Base-by-base conservation (phyloP, 2,888 invertebrate genomes). In the Ornithoptera alexandrae region DNA sequence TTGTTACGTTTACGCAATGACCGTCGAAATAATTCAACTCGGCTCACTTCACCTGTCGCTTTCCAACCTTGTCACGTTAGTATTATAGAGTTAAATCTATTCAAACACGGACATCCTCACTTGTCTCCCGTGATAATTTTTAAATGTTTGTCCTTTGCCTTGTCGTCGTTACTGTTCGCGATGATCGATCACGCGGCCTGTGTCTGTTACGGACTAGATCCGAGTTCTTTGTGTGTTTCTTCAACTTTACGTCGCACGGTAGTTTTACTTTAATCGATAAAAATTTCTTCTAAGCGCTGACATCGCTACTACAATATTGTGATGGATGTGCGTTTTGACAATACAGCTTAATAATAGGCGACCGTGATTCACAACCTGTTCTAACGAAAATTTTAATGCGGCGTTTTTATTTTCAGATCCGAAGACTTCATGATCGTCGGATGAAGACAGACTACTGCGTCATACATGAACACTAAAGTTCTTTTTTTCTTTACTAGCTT, bases 141-240 rank as follows among this genome's bases (percentile, higher is more conserved):
- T 80, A 77, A 77, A 76, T 74, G 76, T 74, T 72, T 74, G 60
- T 64, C 75, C 77, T 75, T 75, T 30, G 79, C 80, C 82, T 84
- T 84, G 75, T 79, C 79, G 22, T 22, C 79, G 72, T 75, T 73
- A 76, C 81, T 79, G 82, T 86, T 84, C 50, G 85, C 77, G 76
- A 83, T 90, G 89, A 91, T 90, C 84, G 88, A 90, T 90, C 81
- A 84, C 82, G 84, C 85, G 83, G 83, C 84, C 78, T 79, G 76
- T 72, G 77, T 74, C 74, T 73, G 80, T 85, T 83, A 81, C 78
- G 83, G 81, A 84, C 79, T 80, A 81, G 30, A 78, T 83, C 84
- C 84, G 74, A 75, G 78, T 78, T 79, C 76, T 84, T 84, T 84
- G 83, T 84, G 79, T 76, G 77, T 76, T 76, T 75, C 79, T 77